Evolutionary conservation across 2,113 vertebrate species (phyloP).

Genomic region (Lethenteron camtschaticum): DNA sequence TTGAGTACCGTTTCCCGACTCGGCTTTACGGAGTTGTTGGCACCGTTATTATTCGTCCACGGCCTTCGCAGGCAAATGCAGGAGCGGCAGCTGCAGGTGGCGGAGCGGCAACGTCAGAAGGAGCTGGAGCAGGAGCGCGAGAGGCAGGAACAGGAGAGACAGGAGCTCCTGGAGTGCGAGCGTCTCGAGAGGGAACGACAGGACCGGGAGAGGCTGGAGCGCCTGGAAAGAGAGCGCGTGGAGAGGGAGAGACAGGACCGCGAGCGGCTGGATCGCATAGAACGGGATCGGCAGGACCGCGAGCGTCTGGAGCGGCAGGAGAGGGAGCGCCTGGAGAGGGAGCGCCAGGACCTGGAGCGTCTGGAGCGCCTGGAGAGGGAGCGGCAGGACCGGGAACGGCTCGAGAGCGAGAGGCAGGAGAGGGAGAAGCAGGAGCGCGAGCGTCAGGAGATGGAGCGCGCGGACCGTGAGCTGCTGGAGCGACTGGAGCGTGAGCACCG

Average conservation of each 20-base stretch:
- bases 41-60: constrained; percentile 6
- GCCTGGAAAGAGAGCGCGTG: constrained; percentile 5
- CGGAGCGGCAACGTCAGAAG: neutral
- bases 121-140: neutral
- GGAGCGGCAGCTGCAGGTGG: constrained; percentile 77
- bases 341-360: constrained; percentile 21
- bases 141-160: constrained; percentile 36
- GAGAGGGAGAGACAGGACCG: neutral
- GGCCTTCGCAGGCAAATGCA: constrained; percentile 50
- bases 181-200: constrained; percentile 20
- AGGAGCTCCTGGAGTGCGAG: constrained; percentile 53
- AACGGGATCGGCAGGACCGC: constrained; percentile 21
- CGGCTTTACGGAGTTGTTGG: neutral
- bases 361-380: constrained; percentile 40
- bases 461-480: constrained; percentile 46
- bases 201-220: constrained; percentile 27
- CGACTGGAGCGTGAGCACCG: constrained; percentile 28
- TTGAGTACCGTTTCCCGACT: no score
- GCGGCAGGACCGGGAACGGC: constrained; percentile 20
- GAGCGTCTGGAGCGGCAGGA: constrained; percentile 61
- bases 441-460: constrained; percentile 32
- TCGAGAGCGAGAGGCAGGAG: constrained; percentile 28
- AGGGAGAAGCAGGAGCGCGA: constrained; percentile 37
- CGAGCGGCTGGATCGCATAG: neutral
- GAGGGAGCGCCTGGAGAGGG: constrained; percentile 27